Evolutionary conservation across 2,888 invertebrate species (phyloP).

Genomic region (Ornithoptera priamus): DNA sequence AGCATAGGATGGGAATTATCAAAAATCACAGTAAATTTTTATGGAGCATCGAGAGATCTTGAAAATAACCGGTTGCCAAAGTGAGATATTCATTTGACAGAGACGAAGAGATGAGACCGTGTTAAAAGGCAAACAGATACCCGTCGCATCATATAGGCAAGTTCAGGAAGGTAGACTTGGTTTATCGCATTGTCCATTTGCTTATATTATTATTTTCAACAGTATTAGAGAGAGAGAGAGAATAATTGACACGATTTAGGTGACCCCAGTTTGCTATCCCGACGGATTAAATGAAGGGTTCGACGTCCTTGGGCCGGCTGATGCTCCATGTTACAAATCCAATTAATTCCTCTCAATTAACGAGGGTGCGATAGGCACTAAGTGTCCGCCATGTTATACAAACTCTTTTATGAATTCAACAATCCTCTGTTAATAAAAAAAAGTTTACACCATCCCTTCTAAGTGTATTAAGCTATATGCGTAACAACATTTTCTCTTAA

Average conservation of each 20-base stretch:
- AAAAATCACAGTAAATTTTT: no score
- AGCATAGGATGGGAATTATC: no score
- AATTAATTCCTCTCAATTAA: conserved; percentile 18
- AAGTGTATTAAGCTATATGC: not conserved
- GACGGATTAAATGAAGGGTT: conserved; percentile 17
- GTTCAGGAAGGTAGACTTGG: not conserved
- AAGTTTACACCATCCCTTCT: not conserved
- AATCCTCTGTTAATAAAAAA: not conserved
- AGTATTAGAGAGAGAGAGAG: not conserved
- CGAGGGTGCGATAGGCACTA: conserved; percentile 12
- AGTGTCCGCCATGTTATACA: conserved; percentile 10
- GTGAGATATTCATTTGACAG: no score
- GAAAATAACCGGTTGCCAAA: no score
- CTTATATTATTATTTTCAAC: not conserved
- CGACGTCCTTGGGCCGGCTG: conserved; percentile 6
- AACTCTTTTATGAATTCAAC: conserved; percentile 5
- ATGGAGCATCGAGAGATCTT: no score
- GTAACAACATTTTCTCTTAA: not conserved
- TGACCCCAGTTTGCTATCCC: conserved; percentile 2
- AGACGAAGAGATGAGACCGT: no score
- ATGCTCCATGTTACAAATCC: conserved; percentile 17
- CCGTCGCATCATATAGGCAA: no score
- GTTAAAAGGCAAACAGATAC: no score
- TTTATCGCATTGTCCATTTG: not conserved
- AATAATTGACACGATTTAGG: conserved; percentile 1